phyloP scores from a whole-genome alignment of 2,797 vertebrate species.

The Masticophis lateralis region DNA sequence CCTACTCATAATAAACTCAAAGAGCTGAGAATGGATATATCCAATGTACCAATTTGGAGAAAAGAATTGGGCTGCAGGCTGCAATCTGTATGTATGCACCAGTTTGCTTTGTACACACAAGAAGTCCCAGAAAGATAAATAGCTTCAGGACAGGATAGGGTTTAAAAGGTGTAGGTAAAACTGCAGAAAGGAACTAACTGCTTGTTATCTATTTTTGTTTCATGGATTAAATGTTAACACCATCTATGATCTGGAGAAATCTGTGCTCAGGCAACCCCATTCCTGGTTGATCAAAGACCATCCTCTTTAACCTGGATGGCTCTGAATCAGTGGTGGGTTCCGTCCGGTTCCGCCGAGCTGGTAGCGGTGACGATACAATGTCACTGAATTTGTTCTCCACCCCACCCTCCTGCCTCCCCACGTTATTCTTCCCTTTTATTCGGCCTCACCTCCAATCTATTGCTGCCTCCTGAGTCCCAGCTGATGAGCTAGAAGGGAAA shows the following conservation, averaged over 20 bases:
- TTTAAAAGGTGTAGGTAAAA: background rate
- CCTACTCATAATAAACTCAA: conserved; percentile 16
- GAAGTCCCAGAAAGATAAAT: background rate
- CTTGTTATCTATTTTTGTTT: background rate
- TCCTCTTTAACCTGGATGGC: background rate
- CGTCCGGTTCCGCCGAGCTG: no score
- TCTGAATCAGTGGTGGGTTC: background rate
- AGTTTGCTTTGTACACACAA: background rate
- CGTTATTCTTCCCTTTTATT: no score
- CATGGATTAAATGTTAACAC: background rate
- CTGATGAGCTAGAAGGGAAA: no score
- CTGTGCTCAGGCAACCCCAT: background rate
- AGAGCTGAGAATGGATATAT: background rate
- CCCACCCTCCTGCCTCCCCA: no score
- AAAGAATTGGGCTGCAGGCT: background rate
- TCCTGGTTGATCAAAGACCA: background rate
- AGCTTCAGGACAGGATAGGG: background rate
- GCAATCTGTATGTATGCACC: background rate
- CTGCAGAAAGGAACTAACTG: background rate
- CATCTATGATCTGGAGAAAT: background rate
- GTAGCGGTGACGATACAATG: no score
- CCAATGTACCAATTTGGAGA: background rate
- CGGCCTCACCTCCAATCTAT: no score
- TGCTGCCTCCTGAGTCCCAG: no score
- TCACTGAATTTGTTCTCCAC: no score